Base-by-base conservation (phyloP, 2,797 vertebrate species). In the Myotis findleyi region DNA sequence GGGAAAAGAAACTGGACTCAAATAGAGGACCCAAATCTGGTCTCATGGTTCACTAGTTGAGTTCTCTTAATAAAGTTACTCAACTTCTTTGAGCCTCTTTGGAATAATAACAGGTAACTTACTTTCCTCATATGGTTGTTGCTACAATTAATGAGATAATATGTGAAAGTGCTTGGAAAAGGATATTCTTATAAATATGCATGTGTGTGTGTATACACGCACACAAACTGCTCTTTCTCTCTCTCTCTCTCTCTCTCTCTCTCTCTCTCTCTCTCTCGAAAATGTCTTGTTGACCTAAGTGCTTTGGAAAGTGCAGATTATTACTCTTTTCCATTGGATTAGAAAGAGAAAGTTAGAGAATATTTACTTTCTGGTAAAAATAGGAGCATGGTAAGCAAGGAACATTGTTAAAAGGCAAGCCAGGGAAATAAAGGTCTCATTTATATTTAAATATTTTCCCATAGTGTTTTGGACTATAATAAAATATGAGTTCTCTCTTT, bases 371-470 rank as follows among this genome's bases (percentile, higher is more conserved):
- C 41, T 62, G 41, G 18, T 85, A 62, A 82, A 72, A 88, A 95
- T 41, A 92, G 49, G 25, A 82, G 69, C 57, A 51, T 30, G 49
- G 59, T 76, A 84, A 95, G 90, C 7, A 86, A 76, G 73, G 41
- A 75, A 79, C 30, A 64, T 23, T 85, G 21, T 53, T 71, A 57
- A 93, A 93, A 92, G 87, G 92, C 71, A 80, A 89, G 64, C 21
- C 17, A 30, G 18, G 57, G 41, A 55, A 95, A 68, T 25, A 89
- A 83, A 80, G 36, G 41, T 89, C 53, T 89, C 87, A 84, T 72
- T 96, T 79, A 88, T 85, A 92, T 82, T 83, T 82, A 91, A 96
- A 68, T 90, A 91, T 69, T 95, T 96, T 53, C 71, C 27, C 79
- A 64, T n/a, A 36, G 27, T 41, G n/a, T 92, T 93, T 95, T 90